Conservation (phyloP, 2,797 vertebrate genomes). For the Smutsia gigantea region DNA sequence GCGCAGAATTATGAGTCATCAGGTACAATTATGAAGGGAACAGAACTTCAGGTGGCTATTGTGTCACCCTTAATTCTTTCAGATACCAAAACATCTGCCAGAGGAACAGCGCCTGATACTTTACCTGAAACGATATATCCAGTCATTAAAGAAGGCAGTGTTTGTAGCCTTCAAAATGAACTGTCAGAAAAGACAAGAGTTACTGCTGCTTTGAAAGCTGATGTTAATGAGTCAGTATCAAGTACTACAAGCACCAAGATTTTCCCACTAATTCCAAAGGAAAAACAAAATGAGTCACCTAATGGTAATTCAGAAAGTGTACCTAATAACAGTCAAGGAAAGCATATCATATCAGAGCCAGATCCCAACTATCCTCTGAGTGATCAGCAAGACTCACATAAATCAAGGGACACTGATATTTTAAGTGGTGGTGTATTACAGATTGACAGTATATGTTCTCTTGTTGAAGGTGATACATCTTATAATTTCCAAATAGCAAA, state of each 20-base stretch:
- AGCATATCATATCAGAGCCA: not conserved
- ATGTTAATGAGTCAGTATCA: not conserved
- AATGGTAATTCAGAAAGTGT: not conserved
- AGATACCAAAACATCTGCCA: conserved; percentile 75
- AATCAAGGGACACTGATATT: not conserved
- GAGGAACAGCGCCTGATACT: not conserved
- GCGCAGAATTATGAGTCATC: conserved; percentile 80
- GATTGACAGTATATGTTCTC: conserved; percentile 88
- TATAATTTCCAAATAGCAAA: conserved; percentile 88
- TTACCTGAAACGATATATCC: conserved; percentile 62
- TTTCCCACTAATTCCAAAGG: conserved; percentile 38
- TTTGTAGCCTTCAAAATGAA: conserved; percentile 65
- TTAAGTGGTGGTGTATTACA: conserved; percentile 72
- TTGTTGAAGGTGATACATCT: conserved; percentile 86
- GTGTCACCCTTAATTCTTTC: conserved; percentile 87
- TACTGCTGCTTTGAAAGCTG: conserved; percentile 22
- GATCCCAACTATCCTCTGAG: not conserved
- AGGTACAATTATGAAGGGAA: conserved; percentile 77
- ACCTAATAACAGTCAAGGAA: not conserved
- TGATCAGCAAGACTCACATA: conserved; percentile 8
- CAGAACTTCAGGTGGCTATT: conserved; percentile 87
- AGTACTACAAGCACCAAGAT: not conserved
- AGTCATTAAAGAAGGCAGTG: conserved; percentile 64
- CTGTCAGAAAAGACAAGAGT: conserved; percentile 14
- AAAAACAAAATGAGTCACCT: conserved; percentile 23